Conservation (phyloP, 2,888 invertebrate genomes). For the Agriopis leucophaearia region DNA sequence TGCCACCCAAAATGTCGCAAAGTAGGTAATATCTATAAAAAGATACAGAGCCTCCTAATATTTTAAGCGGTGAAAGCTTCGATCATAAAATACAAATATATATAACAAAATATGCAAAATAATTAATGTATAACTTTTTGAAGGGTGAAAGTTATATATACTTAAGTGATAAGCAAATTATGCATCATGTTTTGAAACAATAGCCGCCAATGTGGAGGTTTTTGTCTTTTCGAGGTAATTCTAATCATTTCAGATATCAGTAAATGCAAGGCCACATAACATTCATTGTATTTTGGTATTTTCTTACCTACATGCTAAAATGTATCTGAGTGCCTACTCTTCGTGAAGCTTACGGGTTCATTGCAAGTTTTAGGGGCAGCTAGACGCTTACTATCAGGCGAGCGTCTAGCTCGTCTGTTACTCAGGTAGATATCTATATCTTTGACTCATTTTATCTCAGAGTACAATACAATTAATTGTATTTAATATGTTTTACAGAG, state of each 20-base stretch:
- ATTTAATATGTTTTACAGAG: too few species aligned
- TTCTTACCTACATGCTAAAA: background rate
- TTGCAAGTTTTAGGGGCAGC: too few species aligned
- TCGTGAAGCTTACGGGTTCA: background rate
- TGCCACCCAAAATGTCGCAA: conserved; percentile 45
- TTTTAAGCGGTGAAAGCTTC: conserved; percentile 58
- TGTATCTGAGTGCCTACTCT: background rate
- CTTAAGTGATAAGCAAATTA: conserved; percentile 64
- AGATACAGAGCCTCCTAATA: conserved; percentile 49
- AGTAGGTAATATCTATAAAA: conserved; percentile 53
- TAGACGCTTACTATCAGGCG: too few species aligned
- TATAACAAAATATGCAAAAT: too few species aligned
- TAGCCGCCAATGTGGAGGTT: conserved; percentile 38
- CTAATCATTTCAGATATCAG: conserved; percentile 8
- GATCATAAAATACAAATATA: too few species aligned
- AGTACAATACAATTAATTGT: too few species aligned
- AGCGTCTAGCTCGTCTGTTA: too few species aligned
- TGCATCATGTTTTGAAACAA: conserved; percentile 57
- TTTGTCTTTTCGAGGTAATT: conserved; percentile 27
- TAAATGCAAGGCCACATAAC: conserved; percentile 2
- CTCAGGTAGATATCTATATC: too few species aligned
- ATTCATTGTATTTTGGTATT: background rate
- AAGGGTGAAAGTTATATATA: too few species aligned
- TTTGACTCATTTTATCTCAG: too few species aligned
- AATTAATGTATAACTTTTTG: too few species aligned